Conservation (phyloP, 2,113 vertebrate species). For the Leucosticte australis region DNA sequence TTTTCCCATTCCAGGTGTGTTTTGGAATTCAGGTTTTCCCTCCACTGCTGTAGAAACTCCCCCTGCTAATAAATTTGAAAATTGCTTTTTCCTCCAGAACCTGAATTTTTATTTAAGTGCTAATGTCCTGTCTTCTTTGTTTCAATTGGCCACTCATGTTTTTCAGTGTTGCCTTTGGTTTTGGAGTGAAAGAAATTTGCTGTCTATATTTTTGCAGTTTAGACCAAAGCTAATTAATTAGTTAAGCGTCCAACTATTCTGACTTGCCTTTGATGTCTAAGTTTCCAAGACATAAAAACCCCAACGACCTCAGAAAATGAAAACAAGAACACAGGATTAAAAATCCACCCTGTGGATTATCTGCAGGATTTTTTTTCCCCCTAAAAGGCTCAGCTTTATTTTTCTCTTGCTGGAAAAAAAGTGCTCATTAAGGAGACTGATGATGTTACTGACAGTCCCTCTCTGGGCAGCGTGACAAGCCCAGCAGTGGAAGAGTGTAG, state of each 20-base stretch:
- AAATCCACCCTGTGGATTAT: conserved; percentile 17
- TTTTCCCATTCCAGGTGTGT: conserved; percentile 37
- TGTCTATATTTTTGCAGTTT: conserved; percentile 18
- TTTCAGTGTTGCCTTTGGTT: background rate
- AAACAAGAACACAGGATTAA: conserved; percentile 3
- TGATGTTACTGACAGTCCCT: background rate
- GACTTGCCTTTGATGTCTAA: conserved; percentile 20
- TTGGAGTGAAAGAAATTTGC: background rate
- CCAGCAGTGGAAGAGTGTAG: background rate
- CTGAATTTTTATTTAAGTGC: background rate
- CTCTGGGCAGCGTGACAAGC: background rate
- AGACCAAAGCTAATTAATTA: conserved; percentile 43
- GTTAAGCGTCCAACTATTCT: background rate
- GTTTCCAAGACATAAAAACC: background rate
- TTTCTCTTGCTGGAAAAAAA: background rate
- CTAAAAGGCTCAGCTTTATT: background rate
- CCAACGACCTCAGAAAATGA: background rate
- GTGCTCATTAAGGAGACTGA: conserved; percentile 8
- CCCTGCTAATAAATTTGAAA: background rate
- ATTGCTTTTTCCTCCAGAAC: background rate
- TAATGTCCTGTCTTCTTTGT: background rate
- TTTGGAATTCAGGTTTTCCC: conserved; percentile 57
- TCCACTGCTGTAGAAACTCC: background rate
- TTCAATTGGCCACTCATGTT: background rate
- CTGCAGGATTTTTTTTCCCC: background rate